These are phyloP conservation scores for Gadus chalcogrammus DNA, from an alignment of 2,113 vertebrate genomes.

Conservation along the genomic window DNA sequence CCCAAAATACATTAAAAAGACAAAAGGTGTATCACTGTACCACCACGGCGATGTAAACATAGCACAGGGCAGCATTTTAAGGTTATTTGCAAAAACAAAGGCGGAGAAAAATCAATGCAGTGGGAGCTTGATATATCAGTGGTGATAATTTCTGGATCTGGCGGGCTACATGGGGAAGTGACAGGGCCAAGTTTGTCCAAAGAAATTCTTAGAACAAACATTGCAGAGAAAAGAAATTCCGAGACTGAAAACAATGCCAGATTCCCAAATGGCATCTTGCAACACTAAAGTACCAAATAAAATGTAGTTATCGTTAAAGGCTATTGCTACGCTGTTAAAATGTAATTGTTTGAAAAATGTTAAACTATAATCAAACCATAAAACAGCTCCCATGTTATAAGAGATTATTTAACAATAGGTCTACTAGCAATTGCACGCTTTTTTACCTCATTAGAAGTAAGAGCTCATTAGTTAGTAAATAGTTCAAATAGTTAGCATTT, in stretches of 20 bases:
- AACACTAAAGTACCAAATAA: slow-evolving; percentile 9
- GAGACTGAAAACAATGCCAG: slow-evolving; percentile 20
- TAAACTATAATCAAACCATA: no score
- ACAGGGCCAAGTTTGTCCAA: slow-evolving; percentile 17
- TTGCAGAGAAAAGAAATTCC: no score
- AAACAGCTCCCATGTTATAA: no score
- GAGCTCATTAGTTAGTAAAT: no score
- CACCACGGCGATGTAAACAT: slow-evolving; percentile 30
- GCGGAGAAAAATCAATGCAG: slow-evolving; percentile 1
- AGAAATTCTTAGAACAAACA: slow-evolving; percentile 21
- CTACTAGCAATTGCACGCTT: no score
- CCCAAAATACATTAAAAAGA: slow-evolving; percentile 18
- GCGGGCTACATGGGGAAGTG: slow-evolving; percentile 26
- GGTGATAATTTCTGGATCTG: slow-evolving; percentile 43
- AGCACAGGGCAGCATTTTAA: slow-evolving; percentile 35
- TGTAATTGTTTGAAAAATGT: no score
- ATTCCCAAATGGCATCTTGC: slow-evolving; percentile 29
- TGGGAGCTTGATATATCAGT: slow-evolving; percentile 23
- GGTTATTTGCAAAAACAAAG: slow-evolving; percentile 26
- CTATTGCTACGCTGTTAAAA: no score
- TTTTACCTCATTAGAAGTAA: no score
- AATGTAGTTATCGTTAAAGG: no score
- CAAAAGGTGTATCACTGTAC: slow-evolving; percentile 22
- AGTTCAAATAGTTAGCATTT: no score
- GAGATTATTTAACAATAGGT: no score